A percentile compares a stretch with the other conserved stretches of the same genome.
phyloP scores from a whole-genome alignment of 2,113 vertebrate species.

The Chelonoidis abingdonii region DNA sequence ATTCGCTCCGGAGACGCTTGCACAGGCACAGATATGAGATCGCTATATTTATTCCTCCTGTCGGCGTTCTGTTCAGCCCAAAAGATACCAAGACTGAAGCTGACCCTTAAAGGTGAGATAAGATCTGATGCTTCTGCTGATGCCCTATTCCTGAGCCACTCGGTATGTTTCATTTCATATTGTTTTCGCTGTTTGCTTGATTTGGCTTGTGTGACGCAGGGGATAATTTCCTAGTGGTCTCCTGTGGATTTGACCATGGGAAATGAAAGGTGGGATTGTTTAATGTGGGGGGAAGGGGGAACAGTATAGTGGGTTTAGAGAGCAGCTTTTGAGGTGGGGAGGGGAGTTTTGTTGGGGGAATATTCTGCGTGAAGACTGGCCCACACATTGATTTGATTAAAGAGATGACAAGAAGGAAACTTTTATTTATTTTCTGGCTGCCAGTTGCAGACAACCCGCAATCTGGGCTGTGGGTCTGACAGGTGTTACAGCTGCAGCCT shows the following conservation, averaged over 20 bases:
- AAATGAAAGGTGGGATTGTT: background rate
- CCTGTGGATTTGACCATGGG: background rate
- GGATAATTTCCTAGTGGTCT: background rate
- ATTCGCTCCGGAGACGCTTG: rapidly evolving
- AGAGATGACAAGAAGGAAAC: background rate
- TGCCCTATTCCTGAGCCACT: background rate
- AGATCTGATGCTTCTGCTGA: background rate
- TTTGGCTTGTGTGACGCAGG: background rate
- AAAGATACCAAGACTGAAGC: constrained; percentile 83
- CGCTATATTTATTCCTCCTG: background rate
- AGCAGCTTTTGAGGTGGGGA: background rate
- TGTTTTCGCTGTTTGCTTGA: too few species aligned
- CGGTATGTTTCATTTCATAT: background rate
- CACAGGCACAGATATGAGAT: background rate
- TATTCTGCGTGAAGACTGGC: background rate
- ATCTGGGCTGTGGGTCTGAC: background rate
- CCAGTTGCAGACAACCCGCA: too few species aligned
- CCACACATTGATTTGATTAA: background rate
- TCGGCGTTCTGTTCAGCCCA: constrained; percentile 68
- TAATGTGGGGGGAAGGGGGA: background rate
- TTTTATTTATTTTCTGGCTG: background rate
- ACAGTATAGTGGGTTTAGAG: background rate
- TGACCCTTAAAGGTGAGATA: constrained; percentile 80
- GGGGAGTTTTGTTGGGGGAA: background rate
- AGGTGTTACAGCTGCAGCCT: background rate